A percentile compares a stretch with the other conserved stretches of the same genome.
phyloP scores from a whole-genome alignment of 2,888 invertebrate genomes.

The Anagyrus pseudococci region DNA sequence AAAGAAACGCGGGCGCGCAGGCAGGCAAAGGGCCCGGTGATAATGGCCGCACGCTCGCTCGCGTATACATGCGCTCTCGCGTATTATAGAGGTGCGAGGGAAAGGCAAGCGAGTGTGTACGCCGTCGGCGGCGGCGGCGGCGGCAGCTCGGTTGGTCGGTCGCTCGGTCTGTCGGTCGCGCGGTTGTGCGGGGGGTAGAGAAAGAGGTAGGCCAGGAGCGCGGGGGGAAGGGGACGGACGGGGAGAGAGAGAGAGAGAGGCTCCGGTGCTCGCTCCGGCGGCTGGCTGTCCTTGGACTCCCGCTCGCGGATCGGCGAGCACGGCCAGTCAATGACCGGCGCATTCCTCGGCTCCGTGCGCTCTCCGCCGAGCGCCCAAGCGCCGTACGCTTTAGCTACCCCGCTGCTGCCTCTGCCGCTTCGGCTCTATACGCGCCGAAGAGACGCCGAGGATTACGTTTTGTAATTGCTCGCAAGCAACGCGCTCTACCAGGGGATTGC shows the following conservation, averaged over 20 bases:
- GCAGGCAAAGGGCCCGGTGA: neutral
- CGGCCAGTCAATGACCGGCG: slow-evolving; percentile 60
- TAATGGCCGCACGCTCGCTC: neutral
- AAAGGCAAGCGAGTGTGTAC: slow-evolving; percentile 4
- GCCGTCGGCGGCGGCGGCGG: neutral
- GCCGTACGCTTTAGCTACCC: too few species aligned
- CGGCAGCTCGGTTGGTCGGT: slow-evolving; percentile 39
- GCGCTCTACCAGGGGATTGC: too few species aligned
- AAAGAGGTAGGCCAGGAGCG: too few species aligned
- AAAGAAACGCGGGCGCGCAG: too few species aligned
- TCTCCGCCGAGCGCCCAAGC: too few species aligned
- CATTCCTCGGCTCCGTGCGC: too few species aligned
- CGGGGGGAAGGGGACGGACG: neutral
- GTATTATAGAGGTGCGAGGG: neutral
- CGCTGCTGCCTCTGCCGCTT: too few species aligned
- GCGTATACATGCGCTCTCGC: neutral
- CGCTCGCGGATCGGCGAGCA: slow-evolving; percentile 58
- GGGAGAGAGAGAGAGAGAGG: too few species aligned
- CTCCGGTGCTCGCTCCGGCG: neutral
- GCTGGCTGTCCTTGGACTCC: slow-evolving; percentile 58
- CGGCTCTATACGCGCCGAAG: too few species aligned
- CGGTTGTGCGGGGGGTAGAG: too few species aligned
- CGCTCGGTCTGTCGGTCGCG: slow-evolving; percentile 40
- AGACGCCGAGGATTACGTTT: too few species aligned
- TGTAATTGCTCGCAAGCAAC: too few species aligned